These are phyloP conservation scores for Limosa lapponica DNA, from an alignment of 2,797 vertebrate species.

Conservation along the genomic window DNA sequence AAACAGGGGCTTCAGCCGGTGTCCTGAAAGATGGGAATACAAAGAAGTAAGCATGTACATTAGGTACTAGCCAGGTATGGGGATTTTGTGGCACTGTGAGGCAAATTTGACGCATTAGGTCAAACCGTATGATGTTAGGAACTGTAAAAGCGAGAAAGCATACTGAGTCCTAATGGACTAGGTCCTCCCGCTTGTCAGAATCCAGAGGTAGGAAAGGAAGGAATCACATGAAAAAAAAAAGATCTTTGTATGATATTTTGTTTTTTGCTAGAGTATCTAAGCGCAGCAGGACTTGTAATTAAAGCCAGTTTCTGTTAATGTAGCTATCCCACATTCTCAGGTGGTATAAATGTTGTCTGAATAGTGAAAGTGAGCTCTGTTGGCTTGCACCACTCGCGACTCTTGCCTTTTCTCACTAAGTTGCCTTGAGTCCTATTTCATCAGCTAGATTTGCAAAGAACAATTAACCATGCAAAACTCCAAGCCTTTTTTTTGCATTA, in stretches of 20 bases:
- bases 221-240: not conserved
- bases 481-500: not conserved
- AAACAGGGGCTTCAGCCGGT: not conserved
- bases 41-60: not conserved
- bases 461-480: not conserved
- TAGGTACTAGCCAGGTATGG: not conserved
- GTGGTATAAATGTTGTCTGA: not conserved
- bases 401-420: not conserved
- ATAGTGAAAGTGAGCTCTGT: not conserved
- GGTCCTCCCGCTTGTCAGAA: not conserved
- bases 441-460: not conserved
- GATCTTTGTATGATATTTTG: not conserved
- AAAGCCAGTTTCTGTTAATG: not conserved
- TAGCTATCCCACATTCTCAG: not conserved
- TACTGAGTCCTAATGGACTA: not conserved
- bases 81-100: not conserved
- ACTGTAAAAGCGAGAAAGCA: not conserved
- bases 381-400: not conserved
- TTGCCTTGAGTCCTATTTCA: slow-evolving; percentile 3
- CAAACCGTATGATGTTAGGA: not conserved
- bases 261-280: not conserved
- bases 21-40: not conserved
- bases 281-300: not conserved
- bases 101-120: not conserved
- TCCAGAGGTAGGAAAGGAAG: not conserved